phyloP scores from a whole-genome alignment of 2,888 invertebrate species.

The Notodonta dromedarius region DNA sequence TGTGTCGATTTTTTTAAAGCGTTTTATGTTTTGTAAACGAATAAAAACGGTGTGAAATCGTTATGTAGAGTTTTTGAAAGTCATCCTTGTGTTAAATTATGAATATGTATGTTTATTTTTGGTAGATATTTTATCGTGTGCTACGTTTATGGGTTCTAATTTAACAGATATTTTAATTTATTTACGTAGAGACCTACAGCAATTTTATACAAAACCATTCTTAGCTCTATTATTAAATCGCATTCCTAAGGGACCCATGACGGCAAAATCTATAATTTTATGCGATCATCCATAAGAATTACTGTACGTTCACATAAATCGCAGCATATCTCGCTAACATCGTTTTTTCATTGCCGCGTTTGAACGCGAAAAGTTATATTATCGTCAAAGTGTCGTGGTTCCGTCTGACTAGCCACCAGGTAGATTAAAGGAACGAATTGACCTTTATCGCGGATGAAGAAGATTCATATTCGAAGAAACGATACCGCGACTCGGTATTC shows the following conservation, averaged over 20 bases:
- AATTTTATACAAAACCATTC: too few relatives aligned
- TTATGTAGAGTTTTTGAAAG: conserved; percentile 9
- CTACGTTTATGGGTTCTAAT: too few relatives aligned
- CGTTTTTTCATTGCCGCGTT: conserved; percentile 47
- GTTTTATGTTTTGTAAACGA: conserved; percentile 13
- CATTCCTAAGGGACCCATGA: conserved; percentile 4
- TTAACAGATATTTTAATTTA: too few relatives aligned
- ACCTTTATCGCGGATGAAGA: conserved; percentile 39
- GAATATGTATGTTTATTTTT: conserved; percentile 6
- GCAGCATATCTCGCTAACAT: conserved; percentile 45
- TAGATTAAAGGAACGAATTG: conserved; percentile 37
- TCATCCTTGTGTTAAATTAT: conserved; percentile 5
- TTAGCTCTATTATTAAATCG: conserved; percentile 3
- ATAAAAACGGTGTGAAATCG: conserved; percentile 7
- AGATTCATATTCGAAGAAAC: conserved; percentile 41
- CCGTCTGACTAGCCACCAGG: conserved; percentile 33
- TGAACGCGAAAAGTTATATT: conserved; percentile 50
- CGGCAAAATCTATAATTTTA: conserved; percentile 33
- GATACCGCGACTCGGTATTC: conserved; percentile 35
- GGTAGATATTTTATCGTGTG: background rate
- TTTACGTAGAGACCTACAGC: background rate
- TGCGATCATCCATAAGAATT: conserved; percentile 35
- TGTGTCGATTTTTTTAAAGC: conserved; percentile 7
- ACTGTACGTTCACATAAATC: conserved; percentile 40
- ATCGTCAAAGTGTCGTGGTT: conserved; percentile 45